These are phyloP conservation scores for Microctonus hyperodae DNA, from an alignment of 2,888 invertebrate species.

Conservation along the genomic window DNA sequence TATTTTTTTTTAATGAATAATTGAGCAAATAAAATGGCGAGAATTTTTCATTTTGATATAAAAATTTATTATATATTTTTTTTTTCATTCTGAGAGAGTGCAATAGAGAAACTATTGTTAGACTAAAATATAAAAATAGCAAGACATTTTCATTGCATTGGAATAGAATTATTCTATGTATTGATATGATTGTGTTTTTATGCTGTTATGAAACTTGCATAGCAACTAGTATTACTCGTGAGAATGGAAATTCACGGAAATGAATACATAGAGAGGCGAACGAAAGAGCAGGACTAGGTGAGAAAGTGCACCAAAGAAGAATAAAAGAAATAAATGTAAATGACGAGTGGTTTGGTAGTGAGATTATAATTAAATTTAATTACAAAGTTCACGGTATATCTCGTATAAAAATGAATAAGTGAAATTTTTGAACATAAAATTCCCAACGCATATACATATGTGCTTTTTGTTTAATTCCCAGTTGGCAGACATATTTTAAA, in stretches of 20 bases:
- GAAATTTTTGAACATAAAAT: constrained; percentile 48
- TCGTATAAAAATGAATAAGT: constrained; percentile 44
- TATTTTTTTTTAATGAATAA: too few species aligned
- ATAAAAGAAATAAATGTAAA: constrained; percentile 39
- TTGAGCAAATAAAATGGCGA: too few species aligned
- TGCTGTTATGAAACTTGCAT: background rate
- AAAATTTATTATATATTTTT: too few species aligned
- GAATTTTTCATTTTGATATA: too few species aligned
- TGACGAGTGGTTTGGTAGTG: constrained; percentile 50
- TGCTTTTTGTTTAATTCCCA: background rate
- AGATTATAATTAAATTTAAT: constrained; percentile 59
- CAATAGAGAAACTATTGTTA: too few species aligned
- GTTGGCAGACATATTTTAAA: background rate
- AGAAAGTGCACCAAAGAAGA: constrained; percentile 23
- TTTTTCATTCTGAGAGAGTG: too few species aligned
- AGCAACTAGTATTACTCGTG: background rate
- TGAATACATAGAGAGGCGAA: background rate
- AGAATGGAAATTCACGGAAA: background rate
- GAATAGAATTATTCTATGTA: too few species aligned
- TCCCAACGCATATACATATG: constrained; percentile 31
- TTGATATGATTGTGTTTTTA: constrained; percentile 19
- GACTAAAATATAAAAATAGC: too few species aligned
- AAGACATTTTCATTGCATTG: too few species aligned
- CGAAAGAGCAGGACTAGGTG: background rate
- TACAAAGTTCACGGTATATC: constrained; percentile 48